Evolutionary conservation across 2,797 vertebrate genomes (phyloP).

Genomic region (Luscinia luscinia): DNA sequence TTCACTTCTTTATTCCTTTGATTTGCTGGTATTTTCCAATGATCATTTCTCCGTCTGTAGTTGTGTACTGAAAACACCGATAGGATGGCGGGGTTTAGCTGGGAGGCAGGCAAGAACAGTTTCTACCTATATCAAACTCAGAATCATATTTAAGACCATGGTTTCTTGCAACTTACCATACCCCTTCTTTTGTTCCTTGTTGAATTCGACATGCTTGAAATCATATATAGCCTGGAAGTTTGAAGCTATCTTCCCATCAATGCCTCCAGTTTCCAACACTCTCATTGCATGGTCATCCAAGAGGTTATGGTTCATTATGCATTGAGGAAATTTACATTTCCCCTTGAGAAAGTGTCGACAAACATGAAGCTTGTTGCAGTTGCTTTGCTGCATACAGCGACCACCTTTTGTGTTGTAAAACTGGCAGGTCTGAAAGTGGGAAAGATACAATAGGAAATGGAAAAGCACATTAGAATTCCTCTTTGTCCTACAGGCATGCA

Average conservation of each 20-base stretch:
- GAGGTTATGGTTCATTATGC: slow-evolving; percentile 82
- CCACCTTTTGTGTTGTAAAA: slow-evolving; percentile 85
- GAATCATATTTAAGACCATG: not conserved
- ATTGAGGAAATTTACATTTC: slow-evolving; percentile 79
- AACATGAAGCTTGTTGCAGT: slow-evolving; percentile 87
- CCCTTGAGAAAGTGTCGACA: slow-evolving; percentile 84
- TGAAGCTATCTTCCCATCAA: slow-evolving; percentile 67
- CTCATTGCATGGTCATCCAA: slow-evolving; percentile 14
- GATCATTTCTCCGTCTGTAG: not conserved
- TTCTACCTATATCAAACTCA: not conserved
- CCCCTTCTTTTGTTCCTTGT: not conserved
- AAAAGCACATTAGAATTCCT: not conserved
- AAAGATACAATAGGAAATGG: not conserved
- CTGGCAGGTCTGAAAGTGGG: slow-evolving; percentile 78
- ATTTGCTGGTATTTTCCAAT: fast-evolving
- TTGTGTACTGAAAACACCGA: not conserved
- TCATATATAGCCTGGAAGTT: slow-evolving; percentile 74
- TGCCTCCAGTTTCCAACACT: slow-evolving; percentile 71
- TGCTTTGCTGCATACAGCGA: slow-evolving; percentile 74
- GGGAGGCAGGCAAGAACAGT: not conserved
- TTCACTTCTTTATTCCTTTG: fast-evolving
- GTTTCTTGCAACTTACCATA: slow-evolving; percentile 46
- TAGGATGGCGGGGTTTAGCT: not conserved
- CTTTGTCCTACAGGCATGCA: not conserved
- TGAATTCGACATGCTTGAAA: slow-evolving; percentile 48